A percentile compares a stretch with the other conserved stretches of the same genome.
Evolutionary conservation across 1,140 invertebrate genomes (phyloP).

Genomic region (Aradophagus sp.): DNA sequence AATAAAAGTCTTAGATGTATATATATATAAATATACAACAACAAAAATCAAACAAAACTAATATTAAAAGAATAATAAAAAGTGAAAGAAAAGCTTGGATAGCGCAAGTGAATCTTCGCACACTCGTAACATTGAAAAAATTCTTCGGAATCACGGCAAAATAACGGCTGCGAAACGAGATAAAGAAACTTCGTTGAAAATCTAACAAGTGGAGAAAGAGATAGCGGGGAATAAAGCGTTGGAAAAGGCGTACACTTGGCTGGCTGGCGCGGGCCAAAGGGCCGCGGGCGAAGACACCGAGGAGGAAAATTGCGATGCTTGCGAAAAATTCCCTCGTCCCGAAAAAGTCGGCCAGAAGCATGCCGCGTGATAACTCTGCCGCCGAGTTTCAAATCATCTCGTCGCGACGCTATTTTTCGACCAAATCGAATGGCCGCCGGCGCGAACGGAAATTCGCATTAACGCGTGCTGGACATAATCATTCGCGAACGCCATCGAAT

Average conservation of each 20-base stretch:
- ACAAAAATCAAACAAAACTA: too few relatives aligned
- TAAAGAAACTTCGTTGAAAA: slow-evolving; percentile 49
- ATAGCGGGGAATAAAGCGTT: slow-evolving; percentile 30
- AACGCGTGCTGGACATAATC: slow-evolving; percentile 13
- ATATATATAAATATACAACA: too few relatives aligned
- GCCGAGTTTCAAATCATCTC: slow-evolving; percentile 41
- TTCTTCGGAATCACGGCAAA: too few relatives aligned
- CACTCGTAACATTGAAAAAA: too few relatives aligned
- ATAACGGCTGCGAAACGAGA: slow-evolving; percentile 32
- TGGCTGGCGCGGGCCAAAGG: slow-evolving; percentile 5
- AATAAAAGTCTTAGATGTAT: too few relatives aligned
- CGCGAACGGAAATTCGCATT: slow-evolving; percentile 33
- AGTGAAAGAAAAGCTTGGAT: too few relatives aligned
- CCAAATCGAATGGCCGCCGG: slow-evolving; percentile 69
- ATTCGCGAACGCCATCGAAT: slow-evolving; percentile 12
- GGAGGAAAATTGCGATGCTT: slow-evolving; percentile 50
- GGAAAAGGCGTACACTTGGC: slow-evolving; percentile 27
- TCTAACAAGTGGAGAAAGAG: slow-evolving; percentile 43
- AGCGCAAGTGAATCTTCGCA: too few relatives aligned
- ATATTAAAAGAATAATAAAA: too few relatives aligned
- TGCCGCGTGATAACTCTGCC: slow-evolving; percentile 42
- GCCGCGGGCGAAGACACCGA: slow-evolving; percentile 29
- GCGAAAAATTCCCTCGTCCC: slow-evolving; percentile 36
- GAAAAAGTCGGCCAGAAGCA: slow-evolving; percentile 39
- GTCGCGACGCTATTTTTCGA: slow-evolving; percentile 64